Conservation (phyloP, 2,888 invertebrate species). For the Meliscaeva auricollis region DNA sequence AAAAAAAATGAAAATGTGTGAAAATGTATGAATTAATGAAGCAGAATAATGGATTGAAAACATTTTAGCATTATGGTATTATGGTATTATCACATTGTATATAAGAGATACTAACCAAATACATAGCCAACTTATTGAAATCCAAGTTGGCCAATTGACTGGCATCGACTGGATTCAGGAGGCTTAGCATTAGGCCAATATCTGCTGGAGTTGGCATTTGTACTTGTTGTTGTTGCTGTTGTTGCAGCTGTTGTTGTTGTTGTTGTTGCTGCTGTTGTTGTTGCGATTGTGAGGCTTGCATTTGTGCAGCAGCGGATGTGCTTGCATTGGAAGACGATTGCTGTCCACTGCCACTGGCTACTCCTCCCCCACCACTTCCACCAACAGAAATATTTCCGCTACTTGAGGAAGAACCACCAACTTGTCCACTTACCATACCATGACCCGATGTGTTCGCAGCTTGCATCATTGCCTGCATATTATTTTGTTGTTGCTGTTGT, state of each 20-base stretch:
- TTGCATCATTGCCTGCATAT: conserved; percentile 83
- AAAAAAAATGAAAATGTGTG: conserved; percentile 32
- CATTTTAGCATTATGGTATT: conserved; percentile 39
- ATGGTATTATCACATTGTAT: conserved; percentile 74
- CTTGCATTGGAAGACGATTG: conserved; percentile 79
- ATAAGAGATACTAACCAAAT: conserved; percentile 87
- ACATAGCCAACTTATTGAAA: conserved; percentile 90
- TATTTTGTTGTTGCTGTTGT: conserved; percentile 78
- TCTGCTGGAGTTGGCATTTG: conserved; percentile 84
- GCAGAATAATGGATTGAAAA: conserved; percentile 29
- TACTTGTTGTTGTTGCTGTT: conserved; percentile 78
- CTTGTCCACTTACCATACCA: conserved; percentile 70
- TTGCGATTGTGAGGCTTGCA: conserved; percentile 77
- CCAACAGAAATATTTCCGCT: conserved; percentile 69
- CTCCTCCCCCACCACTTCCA: conserved; percentile 68
- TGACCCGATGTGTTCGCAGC: conserved; percentile 68
- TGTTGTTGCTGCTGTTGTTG: conserved; percentile 78
- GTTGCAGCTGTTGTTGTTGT: conserved; percentile 78
- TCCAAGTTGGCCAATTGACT: conserved; percentile 90
- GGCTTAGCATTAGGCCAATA: conserved; percentile 84
- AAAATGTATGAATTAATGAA: conserved; percentile 55
- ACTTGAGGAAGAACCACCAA: conserved; percentile 55
- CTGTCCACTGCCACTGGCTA: conserved; percentile 69
- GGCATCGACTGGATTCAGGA: conserved; percentile 84
- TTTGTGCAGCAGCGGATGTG: conserved; percentile 81